Evolutionary conservation across 2,113 vertebrate genomes (phyloP).

Genomic region (Chaenogobius annularis): DNA sequence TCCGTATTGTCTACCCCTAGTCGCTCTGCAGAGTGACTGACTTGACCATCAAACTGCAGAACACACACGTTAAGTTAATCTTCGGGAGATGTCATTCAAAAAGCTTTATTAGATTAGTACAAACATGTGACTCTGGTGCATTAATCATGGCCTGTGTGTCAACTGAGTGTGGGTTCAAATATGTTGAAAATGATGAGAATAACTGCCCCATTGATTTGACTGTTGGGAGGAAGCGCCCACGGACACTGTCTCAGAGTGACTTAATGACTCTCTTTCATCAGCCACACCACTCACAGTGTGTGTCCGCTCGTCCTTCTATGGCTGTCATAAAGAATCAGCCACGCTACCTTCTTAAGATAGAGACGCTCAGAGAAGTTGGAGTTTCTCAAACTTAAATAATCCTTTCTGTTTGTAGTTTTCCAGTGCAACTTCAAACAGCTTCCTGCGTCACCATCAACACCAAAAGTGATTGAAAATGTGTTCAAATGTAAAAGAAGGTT

Average conservation of each 20-base stretch:
- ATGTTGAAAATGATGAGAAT: conserved; percentile 40
- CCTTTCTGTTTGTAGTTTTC: not conserved
- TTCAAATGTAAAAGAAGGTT: not conserved
- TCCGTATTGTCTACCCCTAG: too few species aligned
- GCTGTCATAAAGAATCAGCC: conserved; percentile 23
- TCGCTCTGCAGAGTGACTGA: too few species aligned
- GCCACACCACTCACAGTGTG: conserved; percentile 24
- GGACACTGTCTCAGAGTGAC: conserved; percentile 31
- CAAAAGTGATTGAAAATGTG: not conserved
- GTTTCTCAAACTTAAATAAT: not conserved
- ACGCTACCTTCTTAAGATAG: conserved; percentile 7
- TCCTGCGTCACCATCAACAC: not conserved
- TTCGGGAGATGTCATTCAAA: not conserved
- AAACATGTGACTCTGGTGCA: conserved; percentile 14
- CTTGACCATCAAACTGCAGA: too few species aligned
- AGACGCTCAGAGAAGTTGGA: conserved; percentile 5
- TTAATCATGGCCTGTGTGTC: conserved; percentile 23
- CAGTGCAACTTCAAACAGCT: not conserved
- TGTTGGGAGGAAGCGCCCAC: conserved; percentile 44
- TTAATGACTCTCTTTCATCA: conserved; percentile 49
- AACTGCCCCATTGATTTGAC: conserved; percentile 43
- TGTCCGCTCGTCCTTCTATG: conserved; percentile 5
- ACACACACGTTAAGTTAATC: not conserved
- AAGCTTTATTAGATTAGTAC: not conserved
- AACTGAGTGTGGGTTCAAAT: conserved; percentile 44